Conservation (phyloP, 2,113 vertebrate genomes). For the Dissostichus mawsoni region DNA sequence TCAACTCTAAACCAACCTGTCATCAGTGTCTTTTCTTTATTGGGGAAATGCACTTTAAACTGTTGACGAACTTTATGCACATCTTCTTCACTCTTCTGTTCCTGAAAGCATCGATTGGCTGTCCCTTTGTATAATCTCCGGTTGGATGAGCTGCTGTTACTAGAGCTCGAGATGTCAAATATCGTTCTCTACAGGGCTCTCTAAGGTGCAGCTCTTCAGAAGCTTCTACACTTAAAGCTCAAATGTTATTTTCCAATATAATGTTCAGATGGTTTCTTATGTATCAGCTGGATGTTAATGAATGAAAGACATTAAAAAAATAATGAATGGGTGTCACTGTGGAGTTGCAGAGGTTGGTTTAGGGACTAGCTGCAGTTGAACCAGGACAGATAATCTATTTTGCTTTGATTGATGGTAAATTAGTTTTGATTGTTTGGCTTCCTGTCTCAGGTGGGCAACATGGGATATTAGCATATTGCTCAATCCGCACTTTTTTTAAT, state of each 20-base stretch:
- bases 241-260: background rate
- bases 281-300: background rate
- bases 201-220: conserved; percentile 5
- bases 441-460: conserved; percentile 27
- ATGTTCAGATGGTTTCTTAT: background rate
- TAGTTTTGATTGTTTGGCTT: conserved; percentile 46
- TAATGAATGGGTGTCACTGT: background rate
- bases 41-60: conserved; percentile 20
- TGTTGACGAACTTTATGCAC: conserved; percentile 3
- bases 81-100: conserved; percentile 19
- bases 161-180: conserved; percentile 10
- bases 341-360: background rate
- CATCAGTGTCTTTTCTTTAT: background rate
- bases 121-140: conserved; percentile 42
- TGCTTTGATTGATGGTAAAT: conserved; percentile 27
- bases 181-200: conserved; percentile 31
- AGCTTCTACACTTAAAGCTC: background rate
- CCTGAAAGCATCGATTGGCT: conserved; percentile 65
- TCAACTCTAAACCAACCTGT: background rate
- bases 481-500: conserved; percentile 38
- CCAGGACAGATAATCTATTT: conserved; percentile 41
- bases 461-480: conserved; percentile 57
- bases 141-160: conserved; percentile 35
- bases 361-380: conserved; percentile 13
- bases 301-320: background rate